phyloP scores from a whole-genome alignment of 1,140 invertebrate species.

The Aplysia californica region DNA sequence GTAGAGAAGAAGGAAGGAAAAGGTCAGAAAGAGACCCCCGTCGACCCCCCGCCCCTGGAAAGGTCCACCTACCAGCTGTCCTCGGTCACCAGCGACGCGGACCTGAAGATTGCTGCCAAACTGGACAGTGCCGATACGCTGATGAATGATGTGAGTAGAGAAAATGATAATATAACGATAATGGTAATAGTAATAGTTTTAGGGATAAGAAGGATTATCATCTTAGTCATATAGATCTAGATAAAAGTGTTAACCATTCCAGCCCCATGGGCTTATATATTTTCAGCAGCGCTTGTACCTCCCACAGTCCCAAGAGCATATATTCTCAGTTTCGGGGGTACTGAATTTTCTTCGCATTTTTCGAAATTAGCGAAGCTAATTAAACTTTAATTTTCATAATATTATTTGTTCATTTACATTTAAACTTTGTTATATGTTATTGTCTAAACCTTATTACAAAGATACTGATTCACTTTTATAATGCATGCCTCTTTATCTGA shows the following conservation, averaged over 20 bases:
- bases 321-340: no score
- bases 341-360: no score
- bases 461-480: neutral
- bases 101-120: slow-evolving; percentile 37
- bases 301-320: no score
- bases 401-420: no score
- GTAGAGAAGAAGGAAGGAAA: neutral
- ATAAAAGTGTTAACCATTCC: neutral
- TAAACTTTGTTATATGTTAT: no score
- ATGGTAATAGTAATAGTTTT: neutral
- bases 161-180: neutral
- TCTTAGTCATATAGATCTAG: neutral
- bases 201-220: neutral
- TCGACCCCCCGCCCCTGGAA: neutral
- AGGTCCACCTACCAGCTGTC: slow-evolving; percentile 34
- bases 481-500: neutral
- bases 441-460: no score
- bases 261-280: no score
- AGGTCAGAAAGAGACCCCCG: slow-evolving; percentile 5
- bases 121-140: slow-evolving; percentile 48
- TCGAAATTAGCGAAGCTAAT: no score
- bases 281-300: no score
- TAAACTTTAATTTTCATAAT: no score
- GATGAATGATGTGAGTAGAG: slow-evolving; percentile 37
- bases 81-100: slow-evolving; percentile 42